These are phyloP conservation scores for Hippocampus zosterae DNA, from an alignment of 2,113 vertebrate species.

Conservation along the genomic window DNA sequence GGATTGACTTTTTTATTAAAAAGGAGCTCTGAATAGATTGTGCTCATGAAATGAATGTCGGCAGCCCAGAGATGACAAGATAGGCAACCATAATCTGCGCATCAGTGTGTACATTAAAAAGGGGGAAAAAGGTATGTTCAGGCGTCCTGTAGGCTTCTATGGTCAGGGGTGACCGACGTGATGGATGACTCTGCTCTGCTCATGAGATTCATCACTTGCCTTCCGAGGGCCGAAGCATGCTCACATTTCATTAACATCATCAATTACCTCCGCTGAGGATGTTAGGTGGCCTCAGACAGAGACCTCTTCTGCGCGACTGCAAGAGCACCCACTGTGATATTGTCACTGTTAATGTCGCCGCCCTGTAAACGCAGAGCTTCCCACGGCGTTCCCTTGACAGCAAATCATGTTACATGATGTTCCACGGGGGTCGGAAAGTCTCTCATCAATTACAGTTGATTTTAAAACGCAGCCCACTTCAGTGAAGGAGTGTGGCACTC, in stretches of 20 bases:
- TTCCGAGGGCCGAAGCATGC: constrained; percentile 45
- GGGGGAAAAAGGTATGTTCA: constrained; percentile 18
- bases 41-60: constrained; percentile 43
- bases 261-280: constrained; percentile 50
- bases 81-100: constrained; percentile 60
- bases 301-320: constrained; percentile 40
- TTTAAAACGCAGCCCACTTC: too few relatives aligned
- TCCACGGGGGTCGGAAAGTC: background rate
- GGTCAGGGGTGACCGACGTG: constrained; percentile 20
- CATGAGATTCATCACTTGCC: constrained; percentile 57
- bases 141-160: constrained; percentile 45
- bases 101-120: constrained; percentile 58
- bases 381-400: constrained; percentile 8
- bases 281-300: constrained; percentile 51
- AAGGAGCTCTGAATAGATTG: constrained; percentile 21
- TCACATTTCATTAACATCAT: constrained; percentile 64
- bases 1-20: constrained; percentile 40
- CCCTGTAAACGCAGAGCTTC: constrained; percentile 16
- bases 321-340: constrained; percentile 21
- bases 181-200: constrained; percentile 51
- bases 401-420: constrained; percentile 11
- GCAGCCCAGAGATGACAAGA: constrained; percentile 56
- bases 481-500: too few relatives aligned
- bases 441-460: background rate
- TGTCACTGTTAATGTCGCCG: constrained; percentile 31